Base-by-base conservation (phyloP, 1,140 invertebrate genomes). In the Lasaia peninsularis region DNA sequence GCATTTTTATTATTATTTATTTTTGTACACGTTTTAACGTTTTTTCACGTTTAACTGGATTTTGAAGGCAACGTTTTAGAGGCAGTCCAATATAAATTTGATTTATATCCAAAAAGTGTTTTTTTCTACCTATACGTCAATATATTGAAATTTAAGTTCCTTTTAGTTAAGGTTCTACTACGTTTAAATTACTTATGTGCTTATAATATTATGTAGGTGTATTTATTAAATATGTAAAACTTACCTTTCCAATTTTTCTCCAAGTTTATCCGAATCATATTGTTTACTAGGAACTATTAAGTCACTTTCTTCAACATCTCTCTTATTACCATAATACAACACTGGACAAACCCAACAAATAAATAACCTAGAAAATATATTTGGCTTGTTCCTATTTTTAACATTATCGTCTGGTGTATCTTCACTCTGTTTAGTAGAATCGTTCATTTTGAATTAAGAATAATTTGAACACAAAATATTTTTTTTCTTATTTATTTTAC, bases 161-260 rank as follows among this genome's bases (percentile, higher is more conserved):
- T n/a, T n/a, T n/a, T n/a, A n/a, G n/a, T n/a, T n/a, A n/a, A n/a
- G n/a, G n/a, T n/a, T n/a, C n/a, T n/a, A n/a, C n/a, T n/a, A n/a
- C n/a, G n/a, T 28, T 2, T 7, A n/a, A 31, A 52, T 16, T 32
- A 0, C 1, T 21, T 10, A 18, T n/a, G n/a, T 16, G 12, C 33
- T 20, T n/a, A 20, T 1, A 18, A 32, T 6, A 44, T 28, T 10
- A 28, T 28, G 24, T 5, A 28, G 8, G 24, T 28, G 8, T 7
- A 28, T n/a, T n/a, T n/a, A n/a, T n/a, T n/a, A n/a, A n/a, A n/a
- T n/a, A n/a, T 18, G 16, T n/a, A 1, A 21, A 21, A 56, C 21
- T 61, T 74, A 84, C 81, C 64, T 77, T 76, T 85, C 79, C 16
- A 85, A 62, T 49, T 71, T 71, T 11, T 73, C 72, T 21, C 81